Conservation (phyloP, 2,797 vertebrate species). For the Sebastes itinus region DNA sequence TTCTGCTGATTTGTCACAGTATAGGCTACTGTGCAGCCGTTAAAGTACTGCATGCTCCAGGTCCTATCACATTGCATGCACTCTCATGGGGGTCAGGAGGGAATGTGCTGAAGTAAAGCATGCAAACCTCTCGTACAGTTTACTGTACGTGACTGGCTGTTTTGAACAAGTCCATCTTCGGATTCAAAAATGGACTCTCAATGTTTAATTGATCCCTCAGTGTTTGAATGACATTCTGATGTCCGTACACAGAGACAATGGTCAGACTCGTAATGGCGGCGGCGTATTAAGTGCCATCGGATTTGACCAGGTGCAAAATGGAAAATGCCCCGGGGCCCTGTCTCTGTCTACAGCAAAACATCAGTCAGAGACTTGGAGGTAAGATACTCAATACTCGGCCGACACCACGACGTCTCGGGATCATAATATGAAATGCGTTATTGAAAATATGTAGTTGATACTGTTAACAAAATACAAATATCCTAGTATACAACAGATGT, state of each 20-base stretch:
- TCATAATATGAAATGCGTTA: slow-evolving; percentile 50
- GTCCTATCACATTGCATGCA: slow-evolving; percentile 12
- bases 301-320: slow-evolving; percentile 27
- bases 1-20: slow-evolving; percentile 47
- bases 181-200: slow-evolving; percentile 8
- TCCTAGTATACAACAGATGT: slow-evolving; percentile 71
- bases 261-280: neutral
- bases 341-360: slow-evolving; percentile 28
- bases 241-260: slow-evolving; percentile 22
- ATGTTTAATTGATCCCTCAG: slow-evolving; percentile 16
- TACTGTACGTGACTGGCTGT: neutral
- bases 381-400: slow-evolving; percentile 36
- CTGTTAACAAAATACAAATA: slow-evolving; percentile 71
- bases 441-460: slow-evolving; percentile 65
- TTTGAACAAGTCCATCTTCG: neutral
- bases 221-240: slow-evolving; percentile 42
- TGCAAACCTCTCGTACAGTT: slow-evolving; percentile 36
- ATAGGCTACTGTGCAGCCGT: slow-evolving; percentile 22
- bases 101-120: slow-evolving; percentile 74
- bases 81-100: slow-evolving; percentile 46
- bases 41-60: slow-evolving; percentile 44
- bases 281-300: slow-evolving; percentile 12
- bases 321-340: neutral
- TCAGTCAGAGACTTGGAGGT: slow-evolving; percentile 50
- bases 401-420: slow-evolving; percentile 42